Conservation (phyloP, 2,113 vertebrate species). For the Aphelocoma coerulescens region DNA sequence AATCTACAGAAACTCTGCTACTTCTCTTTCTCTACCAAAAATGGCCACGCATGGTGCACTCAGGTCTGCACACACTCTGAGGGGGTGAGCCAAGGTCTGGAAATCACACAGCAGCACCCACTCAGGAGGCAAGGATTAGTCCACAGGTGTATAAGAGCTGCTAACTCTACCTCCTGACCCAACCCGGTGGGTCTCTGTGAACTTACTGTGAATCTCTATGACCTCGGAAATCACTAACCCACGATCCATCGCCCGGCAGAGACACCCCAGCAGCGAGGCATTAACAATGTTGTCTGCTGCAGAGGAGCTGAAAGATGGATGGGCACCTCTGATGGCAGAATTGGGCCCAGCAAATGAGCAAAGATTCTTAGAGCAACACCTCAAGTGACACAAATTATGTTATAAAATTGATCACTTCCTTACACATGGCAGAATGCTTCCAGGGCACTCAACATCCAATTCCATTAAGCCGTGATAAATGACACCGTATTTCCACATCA, state of each 20-base stretch:
- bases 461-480: constrained; percentile 60
- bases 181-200: neutral
- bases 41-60: neutral
- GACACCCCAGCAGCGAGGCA: constrained; percentile 22
- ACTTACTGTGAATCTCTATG: neutral
- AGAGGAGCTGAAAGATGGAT: constrained; percentile 24
- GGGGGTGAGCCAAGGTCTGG: neutral
- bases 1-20: neutral
- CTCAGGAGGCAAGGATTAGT: neutral
- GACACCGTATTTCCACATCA: constrained; percentile 12
- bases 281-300: constrained; percentile 17
- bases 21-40: neutral
- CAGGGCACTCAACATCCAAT: constrained; percentile 46
- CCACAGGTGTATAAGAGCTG: neutral
- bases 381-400: constrained; percentile 56
- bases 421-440: constrained; percentile 37
- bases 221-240: neutral
- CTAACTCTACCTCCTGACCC: neutral
- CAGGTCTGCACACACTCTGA: neutral
- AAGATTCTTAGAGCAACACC: constrained; percentile 49
- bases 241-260: neutral
- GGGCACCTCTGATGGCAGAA: constrained; percentile 26
- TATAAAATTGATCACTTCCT: constrained; percentile 58
- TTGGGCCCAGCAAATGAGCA: neutral
- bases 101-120: neutral